Evolutionary conservation across 2,797 vertebrate species (phyloP), one percentile per base, ranked within the genome.

Genomic region (Carcharodon carcharias): DNA sequence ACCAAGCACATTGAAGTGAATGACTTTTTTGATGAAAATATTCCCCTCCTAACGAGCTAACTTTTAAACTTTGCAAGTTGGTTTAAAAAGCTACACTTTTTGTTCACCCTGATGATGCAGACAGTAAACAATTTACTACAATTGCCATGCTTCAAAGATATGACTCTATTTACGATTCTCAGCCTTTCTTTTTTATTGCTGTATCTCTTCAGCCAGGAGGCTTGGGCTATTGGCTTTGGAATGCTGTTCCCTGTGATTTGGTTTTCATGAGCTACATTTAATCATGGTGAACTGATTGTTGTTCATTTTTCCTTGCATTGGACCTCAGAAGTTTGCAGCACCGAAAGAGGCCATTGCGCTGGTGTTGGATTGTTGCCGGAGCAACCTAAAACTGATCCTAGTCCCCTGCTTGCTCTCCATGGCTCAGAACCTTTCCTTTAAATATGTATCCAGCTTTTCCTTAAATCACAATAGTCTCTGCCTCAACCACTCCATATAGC

Each of bases 21-120:
- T 54, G 87, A 88, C 23, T 56, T 88, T 88, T 91, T 58, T 92
- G 89, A 92, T n/a, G 58, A 63, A 63, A 92, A 31, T 21, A 92
- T 21, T 80, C 89, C n/a, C 58, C 28, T n/a, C 56, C 89, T n/a
- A 92, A 35, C 88, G 61, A 16, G 2, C 12, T 77, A 26, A 77
- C 28, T 35, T 92, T 61, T 61, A 92, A 92, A 21, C 58, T 58
- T 88, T 88, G 80, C 21, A 85, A 16, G 45, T 85, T 16, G 45
- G 45, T 50, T 50, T 50, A 50, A 50, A 50, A 9, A 92, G 16
- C n/a, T 58, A 31, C 31, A 92, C 1, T n/a, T 85, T 85, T n/a
- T 88, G 50, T n/a, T 63, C 31, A 63, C 9, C 26, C 14, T 61
- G 26, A 35, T 54, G 35, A 61, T 91, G 61, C 50, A 31, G 35